Evolutionary conservation across 2,113 vertebrate species (phyloP).

Genomic region (Monopterus albus): DNA sequence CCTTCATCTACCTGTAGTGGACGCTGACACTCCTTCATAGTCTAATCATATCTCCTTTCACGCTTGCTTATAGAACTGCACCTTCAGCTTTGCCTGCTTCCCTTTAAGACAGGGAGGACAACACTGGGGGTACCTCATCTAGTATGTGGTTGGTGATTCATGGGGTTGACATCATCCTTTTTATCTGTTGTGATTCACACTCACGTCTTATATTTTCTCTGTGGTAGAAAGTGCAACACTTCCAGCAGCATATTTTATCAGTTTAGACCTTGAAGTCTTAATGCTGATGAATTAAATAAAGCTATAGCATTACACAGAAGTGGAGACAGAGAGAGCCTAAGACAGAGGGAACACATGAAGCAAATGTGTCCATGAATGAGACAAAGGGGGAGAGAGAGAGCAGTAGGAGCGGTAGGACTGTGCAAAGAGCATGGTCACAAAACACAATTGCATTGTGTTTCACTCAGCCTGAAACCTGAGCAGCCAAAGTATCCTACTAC

Average conservation of each 20-base stretch:
- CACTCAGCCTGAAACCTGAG: conserved; percentile 75
- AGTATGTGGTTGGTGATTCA: conserved; percentile 34
- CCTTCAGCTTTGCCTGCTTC: not conserved
- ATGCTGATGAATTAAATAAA: conserved; percentile 57
- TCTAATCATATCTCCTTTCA: conserved; percentile 12
- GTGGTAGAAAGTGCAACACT: not conserved
- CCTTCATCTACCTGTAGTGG: conserved; percentile 7
- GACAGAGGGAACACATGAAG: conserved; percentile 31
- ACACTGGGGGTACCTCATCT: not conserved
- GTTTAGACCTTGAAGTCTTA: conserved; percentile 27
- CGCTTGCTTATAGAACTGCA: not conserved
- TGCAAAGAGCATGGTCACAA: conserved; percentile 66
- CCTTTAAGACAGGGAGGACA: not conserved
- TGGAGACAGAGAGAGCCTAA: conserved; percentile 12
- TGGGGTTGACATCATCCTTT: conserved; percentile 27
- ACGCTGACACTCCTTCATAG: conserved; percentile 13
- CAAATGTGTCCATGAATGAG: conserved; percentile 8
- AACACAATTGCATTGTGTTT: conserved; percentile 75
- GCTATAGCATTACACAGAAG: conserved; percentile 37
- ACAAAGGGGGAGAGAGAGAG: conserved; percentile 1
- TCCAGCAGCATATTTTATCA: not conserved
- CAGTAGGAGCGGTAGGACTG: conserved; percentile 35
- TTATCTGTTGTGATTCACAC: conserved; percentile 33
- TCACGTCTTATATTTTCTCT: not conserved
- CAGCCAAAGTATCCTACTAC: conserved; percentile 52